Percentiles rank a stretch among this genome's conserved stretches.
phyloP scores from a whole-genome alignment of 2,888 invertebrate species.

The Myopa testacea region DNA sequence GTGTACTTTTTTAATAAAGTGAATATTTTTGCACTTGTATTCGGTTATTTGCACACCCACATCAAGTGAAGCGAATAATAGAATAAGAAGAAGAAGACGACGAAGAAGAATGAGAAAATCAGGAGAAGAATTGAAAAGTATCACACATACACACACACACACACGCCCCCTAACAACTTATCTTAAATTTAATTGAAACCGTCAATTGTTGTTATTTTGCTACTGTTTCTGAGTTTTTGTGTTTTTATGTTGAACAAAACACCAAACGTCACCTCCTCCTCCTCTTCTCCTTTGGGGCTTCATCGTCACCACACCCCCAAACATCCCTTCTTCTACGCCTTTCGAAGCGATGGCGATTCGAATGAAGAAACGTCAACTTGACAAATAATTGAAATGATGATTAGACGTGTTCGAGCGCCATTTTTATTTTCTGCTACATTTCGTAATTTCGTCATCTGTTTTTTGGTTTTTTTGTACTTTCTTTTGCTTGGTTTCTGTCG shows the following conservation, averaged over 20 bases:
- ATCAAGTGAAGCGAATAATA: neutral
- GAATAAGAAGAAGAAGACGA: neutral
- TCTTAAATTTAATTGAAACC: constrained; percentile 36
- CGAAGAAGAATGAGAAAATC: constrained; percentile 5
- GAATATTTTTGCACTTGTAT: neutral
- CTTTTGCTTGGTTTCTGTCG: neutral
- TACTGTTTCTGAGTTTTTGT: neutral
- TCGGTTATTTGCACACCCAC: neutral
- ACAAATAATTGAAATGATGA: constrained; percentile 37
- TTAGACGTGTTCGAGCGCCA: constrained; percentile 31
- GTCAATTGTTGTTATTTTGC: constrained; percentile 26
- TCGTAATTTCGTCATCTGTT: neutral
- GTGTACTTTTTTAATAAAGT: neutral
- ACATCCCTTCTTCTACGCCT: too few relatives aligned
- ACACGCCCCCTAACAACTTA: constrained; percentile 13
- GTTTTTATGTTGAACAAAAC: constrained; percentile 1
- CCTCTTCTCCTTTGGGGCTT: neutral
- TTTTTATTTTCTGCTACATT: constrained; percentile 18
- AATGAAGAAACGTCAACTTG: constrained; percentile 35
- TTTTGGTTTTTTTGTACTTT: neutral
- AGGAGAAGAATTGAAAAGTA: neutral
- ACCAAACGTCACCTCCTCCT: neutral
- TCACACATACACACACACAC: neutral
- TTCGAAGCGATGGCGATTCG: neutral
- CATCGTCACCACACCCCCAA: neutral